Base-by-base conservation (phyloP, 2,888 invertebrate species). In the Copidosoma aretas region DNA sequence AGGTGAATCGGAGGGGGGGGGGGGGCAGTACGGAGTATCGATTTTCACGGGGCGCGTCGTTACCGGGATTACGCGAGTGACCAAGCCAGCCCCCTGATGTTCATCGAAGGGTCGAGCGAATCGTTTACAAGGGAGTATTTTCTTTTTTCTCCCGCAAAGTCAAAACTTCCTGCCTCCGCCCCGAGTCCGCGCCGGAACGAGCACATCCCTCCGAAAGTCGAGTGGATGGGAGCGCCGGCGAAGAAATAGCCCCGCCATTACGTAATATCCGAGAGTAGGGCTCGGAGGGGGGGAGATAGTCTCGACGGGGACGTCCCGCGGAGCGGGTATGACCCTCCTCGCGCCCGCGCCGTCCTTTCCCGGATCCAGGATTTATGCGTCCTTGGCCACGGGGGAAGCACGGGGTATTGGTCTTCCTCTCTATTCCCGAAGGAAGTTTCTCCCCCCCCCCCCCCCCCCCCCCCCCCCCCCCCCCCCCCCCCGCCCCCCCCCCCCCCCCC, bases 291-390 rank as follows among this genome's bases (percentile, higher is more conserved):
- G 74, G 70, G 71, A 43, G 51, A 10, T 19, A 61, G 68, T 68
- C 71, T 61, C 70, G 67, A n/a, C 56, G 67, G 64, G 64, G 65
- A 75, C 75, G 74, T 76, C 75, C 73, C 71, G 73, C 68, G 64
- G 71, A 67, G 67, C 21, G 12, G 19, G 51, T 54, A 46, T n/a
- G n/a, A n/a, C n/a, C n/a, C n/a, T 41, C 24, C 62, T 54, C 70
- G 73, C 67, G 70, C 66, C 56, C 8, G 1, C 58, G n/a, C n/a
- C n/a, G n/a, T n/a, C n/a, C n/a, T n/a, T 73, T 66, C 60, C 68
- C 72, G 71, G 64, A 71, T 75, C 74, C 74, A 75, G 79, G 81
- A 82, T 82, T 82, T 82, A 82, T 81, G 78, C 79, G 75, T 73
- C 77, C 76, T 77, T 75, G 74, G 76, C 73, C 63, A 64, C 71